Conservation (phyloP, 2,888 invertebrate genomes). For the Tricholauxania praeusta region DNA sequence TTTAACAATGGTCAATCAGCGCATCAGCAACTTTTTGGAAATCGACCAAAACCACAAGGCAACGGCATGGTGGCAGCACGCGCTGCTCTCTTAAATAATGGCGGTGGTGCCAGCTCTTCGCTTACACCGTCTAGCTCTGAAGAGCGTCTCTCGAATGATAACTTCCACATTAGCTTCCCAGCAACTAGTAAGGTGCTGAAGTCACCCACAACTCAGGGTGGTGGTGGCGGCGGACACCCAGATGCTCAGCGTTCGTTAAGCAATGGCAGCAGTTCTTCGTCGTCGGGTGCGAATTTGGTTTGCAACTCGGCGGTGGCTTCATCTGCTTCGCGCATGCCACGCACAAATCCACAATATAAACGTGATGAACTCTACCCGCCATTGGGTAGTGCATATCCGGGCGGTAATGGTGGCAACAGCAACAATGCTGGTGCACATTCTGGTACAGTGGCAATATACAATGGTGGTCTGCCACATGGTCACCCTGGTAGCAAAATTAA, state of each 20-base stretch:
- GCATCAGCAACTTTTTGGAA: constrained; percentile 51
- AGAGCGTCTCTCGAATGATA: constrained; percentile 65
- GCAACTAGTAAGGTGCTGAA: constrained; percentile 46
- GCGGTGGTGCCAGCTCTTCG: constrained; percentile 59
- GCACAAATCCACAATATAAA: constrained; percentile 71
- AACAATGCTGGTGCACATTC: constrained; percentile 45
- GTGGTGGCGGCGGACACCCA: constrained; percentile 49
- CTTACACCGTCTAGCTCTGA: constrained; percentile 67
- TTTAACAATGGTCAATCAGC: constrained; percentile 45
- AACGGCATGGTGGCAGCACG: constrained; percentile 61
- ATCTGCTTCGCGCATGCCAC: constrained; percentile 69
- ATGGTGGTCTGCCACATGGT: constrained; percentile 41
- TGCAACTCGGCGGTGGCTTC: constrained; percentile 54
- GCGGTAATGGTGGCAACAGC: constrained; percentile 45
- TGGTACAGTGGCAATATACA: constrained; percentile 53
- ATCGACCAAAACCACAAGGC: constrained; percentile 51
- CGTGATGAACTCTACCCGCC: constrained; percentile 62
- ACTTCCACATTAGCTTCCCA: constrained; percentile 53
- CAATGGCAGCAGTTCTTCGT: constrained; percentile 68
- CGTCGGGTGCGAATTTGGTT: constrained; percentile 66
- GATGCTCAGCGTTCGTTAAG: constrained; percentile 66
- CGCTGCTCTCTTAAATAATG: constrained; percentile 60
- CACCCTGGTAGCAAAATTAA: constrained; percentile 22
- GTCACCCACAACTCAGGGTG: constrained; percentile 41
- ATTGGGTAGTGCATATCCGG: constrained; percentile 47